phyloP scores from a whole-genome alignment of 2,113 vertebrate species.

The Merops nubicus region DNA sequence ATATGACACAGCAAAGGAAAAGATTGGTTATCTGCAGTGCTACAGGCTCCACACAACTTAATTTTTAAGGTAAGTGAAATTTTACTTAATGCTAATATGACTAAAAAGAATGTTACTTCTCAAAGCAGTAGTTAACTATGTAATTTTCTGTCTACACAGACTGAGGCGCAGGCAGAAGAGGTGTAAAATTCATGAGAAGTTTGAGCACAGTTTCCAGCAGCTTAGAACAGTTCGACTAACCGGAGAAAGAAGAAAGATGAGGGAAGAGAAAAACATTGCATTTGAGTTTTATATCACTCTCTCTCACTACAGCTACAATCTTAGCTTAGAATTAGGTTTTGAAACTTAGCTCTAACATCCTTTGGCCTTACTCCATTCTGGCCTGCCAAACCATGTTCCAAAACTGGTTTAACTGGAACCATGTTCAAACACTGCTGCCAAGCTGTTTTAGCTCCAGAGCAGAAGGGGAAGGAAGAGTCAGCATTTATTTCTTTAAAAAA shows the following conservation, averaged over 20 bases:
- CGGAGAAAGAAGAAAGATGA: neutral
- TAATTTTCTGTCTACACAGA: neutral
- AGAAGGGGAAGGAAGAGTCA: neutral
- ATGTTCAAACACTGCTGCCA: slow-evolving; percentile 13
- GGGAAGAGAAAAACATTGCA: neutral
- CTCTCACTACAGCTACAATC: neutral
- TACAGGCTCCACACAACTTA: neutral
- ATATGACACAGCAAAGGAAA: neutral
- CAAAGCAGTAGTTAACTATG: neutral
- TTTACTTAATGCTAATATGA: neutral
- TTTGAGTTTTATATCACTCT: neutral
- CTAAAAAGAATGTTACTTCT: neutral
- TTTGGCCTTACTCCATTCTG: neutral
- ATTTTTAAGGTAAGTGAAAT: neutral
- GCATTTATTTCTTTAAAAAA: neutral
- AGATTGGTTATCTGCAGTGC: neutral
- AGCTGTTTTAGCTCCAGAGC: neutral
- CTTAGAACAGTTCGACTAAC: neutral
- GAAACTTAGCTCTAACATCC: neutral
- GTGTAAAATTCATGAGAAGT: neutral
- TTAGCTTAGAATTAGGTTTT: neutral
- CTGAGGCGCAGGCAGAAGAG: neutral
- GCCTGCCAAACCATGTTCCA: slow-evolving; percentile 6
- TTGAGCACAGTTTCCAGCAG: neutral
- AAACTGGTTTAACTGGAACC: slow-evolving; percentile 34